Percentiles rank a stretch among this genome's conserved stretches.
These are phyloP conservation scores for Cryptoprocta ferox DNA, from an alignment of 2,797 vertebrate genomes.

Conservation along the genomic window DNA sequence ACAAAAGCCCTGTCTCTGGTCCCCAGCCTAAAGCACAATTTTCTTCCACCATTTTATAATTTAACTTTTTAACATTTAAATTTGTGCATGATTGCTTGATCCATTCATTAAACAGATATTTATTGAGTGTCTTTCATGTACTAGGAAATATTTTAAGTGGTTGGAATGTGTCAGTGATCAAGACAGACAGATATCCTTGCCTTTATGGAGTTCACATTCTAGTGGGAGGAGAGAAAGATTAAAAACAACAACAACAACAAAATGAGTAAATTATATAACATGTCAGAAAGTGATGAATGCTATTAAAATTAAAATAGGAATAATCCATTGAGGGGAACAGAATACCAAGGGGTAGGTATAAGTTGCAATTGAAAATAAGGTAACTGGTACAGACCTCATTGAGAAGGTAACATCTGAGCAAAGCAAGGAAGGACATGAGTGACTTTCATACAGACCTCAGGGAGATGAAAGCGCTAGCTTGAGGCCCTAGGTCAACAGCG, in stretches of 20 bases:
- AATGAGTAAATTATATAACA: neutral
- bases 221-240: neutral
- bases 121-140: neutral
- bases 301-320: constrained; percentile 14
- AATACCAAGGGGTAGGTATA: neutral
- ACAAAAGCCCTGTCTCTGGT: neutral
- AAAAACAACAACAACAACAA: neutral
- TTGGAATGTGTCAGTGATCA: neutral
- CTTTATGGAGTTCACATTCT: neutral
- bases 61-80: neutral
- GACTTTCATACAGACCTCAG: neutral
- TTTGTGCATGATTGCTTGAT: neutral
- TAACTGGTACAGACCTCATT: neutral
- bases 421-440: neutral
- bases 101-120: neutral
- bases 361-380: neutral
- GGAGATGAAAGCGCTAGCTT: neutral
- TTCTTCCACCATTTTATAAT: neutral
- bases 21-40: neutral
- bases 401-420: neutral
- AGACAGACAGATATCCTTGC: neutral
- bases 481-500: neutral
- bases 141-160: neutral
- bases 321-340: neutral
- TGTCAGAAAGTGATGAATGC: neutral